phyloP scores from a whole-genome alignment of 2,888 invertebrate species.

The Carabus problematicus region DNA sequence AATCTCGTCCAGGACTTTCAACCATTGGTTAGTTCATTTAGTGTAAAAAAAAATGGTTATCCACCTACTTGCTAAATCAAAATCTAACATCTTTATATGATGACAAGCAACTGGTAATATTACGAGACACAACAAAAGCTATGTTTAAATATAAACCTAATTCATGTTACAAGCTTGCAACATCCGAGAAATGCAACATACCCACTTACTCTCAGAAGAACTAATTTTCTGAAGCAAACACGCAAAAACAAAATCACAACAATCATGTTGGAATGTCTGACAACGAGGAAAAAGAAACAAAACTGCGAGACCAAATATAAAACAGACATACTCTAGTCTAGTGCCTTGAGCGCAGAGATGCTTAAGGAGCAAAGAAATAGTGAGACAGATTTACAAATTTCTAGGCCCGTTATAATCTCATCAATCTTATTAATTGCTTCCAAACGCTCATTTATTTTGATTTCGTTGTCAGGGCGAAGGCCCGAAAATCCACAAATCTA shows the following conservation, averaged over 20 bases:
- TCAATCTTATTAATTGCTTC: slow-evolving; percentile 42
- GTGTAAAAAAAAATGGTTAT: too few species aligned
- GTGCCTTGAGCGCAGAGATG: neutral
- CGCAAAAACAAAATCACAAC: too few species aligned
- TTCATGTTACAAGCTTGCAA: neutral
- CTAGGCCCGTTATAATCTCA: slow-evolving; percentile 29
- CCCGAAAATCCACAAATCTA: slow-evolving; percentile 41
- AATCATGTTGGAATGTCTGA: too few species aligned
- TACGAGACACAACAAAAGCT: neutral
- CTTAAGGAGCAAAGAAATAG: neutral
- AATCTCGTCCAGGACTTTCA: too few species aligned
- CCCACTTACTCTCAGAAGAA: too few species aligned
- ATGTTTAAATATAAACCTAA: neutral
- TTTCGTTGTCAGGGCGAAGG: slow-evolving; percentile 33
- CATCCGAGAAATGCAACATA: slow-evolving; percentile 4
- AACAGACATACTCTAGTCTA: neutral
- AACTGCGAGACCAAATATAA: neutral
- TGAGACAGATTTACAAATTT: slow-evolving; percentile 30
- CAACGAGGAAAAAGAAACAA: too few species aligned
- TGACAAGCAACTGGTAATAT: neutral
- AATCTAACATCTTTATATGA: neutral
- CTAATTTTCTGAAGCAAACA: too few species aligned
- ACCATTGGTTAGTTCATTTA: too few species aligned
- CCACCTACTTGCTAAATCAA: neutral
- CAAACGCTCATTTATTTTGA: slow-evolving; percentile 41